Conservation (phyloP, 2,888 invertebrate genomes). For the Tinea trinotella region DNA sequence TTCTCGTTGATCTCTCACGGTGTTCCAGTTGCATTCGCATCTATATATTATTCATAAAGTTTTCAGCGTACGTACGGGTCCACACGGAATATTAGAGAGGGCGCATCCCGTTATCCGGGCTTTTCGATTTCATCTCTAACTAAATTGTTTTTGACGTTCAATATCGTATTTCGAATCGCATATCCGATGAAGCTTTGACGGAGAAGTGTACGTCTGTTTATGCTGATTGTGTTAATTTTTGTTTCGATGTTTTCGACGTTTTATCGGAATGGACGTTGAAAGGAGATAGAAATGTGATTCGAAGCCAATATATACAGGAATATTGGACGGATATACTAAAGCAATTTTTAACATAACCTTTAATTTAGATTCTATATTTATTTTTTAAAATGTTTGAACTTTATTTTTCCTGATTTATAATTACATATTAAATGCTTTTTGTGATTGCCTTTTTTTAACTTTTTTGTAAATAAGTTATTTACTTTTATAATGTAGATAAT, state of each 20-base stretch:
- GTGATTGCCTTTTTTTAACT: no score
- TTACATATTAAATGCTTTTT: no score
- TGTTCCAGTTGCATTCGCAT: conserved; percentile 37
- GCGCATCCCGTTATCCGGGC: conserved; percentile 47
- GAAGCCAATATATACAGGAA: not conserved
- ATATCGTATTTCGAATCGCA: conserved; percentile 13
- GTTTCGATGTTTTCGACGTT: not conserved
- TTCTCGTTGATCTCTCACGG: conserved; percentile 42
- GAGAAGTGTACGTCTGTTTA: not conserved
- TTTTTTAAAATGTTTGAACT: no score
- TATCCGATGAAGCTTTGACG: conserved; percentile 2
- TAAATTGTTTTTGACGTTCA: conserved; percentile 49
- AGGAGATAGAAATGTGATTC: not conserved
- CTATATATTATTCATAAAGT: conserved; percentile 63
- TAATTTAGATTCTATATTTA: no score
- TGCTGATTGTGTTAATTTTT: conserved; percentile 11
- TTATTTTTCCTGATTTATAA: no score
- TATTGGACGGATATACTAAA: no score
- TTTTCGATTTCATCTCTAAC: conserved; percentile 59
- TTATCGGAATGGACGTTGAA: not conserved
- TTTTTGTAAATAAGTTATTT: no score
- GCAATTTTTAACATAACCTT: no score
- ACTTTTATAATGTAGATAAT: no score
- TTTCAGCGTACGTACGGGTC: conserved; percentile 53
- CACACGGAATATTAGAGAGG: conserved; percentile 67